phyloP scores from a whole-genome alignment of 2,113 vertebrate species.

The Sarotherodon lohbergeri region DNA sequence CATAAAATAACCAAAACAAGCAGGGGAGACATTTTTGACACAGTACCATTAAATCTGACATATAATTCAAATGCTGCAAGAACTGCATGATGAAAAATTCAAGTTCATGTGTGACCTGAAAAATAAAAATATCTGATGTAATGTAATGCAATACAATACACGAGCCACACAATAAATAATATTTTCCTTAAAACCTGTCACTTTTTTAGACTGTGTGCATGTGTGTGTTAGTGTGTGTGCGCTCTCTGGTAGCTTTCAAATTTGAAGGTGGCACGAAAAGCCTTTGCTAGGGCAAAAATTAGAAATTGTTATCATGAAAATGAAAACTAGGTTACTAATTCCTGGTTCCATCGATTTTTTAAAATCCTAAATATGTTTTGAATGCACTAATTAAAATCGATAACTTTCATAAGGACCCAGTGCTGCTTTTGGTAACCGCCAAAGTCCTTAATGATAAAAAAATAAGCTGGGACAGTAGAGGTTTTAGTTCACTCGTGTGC shows the following conservation, averaged over 20 bases:
- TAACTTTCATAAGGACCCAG: background rate
- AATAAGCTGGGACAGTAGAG: background rate
- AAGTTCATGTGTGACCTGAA: background rate
- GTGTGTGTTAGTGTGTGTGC: background rate
- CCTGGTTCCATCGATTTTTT: background rate
- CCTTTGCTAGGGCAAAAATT: background rate
- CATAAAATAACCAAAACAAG: background rate
- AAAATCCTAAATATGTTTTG: background rate
- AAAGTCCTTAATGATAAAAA: background rate
- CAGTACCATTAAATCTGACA: background rate
- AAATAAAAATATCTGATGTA: background rate
- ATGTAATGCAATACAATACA: background rate
- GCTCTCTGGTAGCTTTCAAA: background rate
- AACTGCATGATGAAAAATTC: background rate
- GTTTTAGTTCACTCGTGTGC: background rate
- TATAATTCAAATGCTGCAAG: background rate
- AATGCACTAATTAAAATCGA: background rate
- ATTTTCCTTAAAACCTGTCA: background rate
- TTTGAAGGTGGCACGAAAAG: background rate
- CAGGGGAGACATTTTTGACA: background rate
- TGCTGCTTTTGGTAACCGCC: background rate
- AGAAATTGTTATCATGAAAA: background rate
- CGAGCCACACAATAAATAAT: background rate
- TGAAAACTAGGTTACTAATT: background rate
- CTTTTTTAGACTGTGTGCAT: background rate